Evolutionary conservation across 2,113 vertebrate species (phyloP), one percentile per base, ranked within the genome.

Genomic region (Vireo altiloquus): DNA sequence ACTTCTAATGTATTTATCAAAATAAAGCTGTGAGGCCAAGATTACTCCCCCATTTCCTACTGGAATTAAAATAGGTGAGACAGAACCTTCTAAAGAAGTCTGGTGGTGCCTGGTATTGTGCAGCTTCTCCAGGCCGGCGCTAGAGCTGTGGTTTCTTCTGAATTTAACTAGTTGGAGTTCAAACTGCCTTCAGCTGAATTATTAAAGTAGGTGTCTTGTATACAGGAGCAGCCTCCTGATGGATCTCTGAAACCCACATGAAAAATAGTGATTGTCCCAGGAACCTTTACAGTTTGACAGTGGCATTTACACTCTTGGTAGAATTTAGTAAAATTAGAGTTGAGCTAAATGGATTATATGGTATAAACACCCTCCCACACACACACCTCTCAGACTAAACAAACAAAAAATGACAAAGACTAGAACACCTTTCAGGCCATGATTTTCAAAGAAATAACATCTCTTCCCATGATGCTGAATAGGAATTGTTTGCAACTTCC

Each of bases 111-210:
- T 75, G 57, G 28, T 65, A 13, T 85, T n/a, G 44, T 79, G 87
- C 70, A 92, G 4, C 52, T 78, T 82, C 50, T 54, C 22, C 69
- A 31, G 21, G 56, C n/a, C n/a, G 78, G 31, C 11, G 23, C 59
- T 42, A 31, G 49, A 57, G 6, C 21, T 81, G 87, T 31, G 86
- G 33, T 85, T 97, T 69, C 71, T 87, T 89, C 75, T 95, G 79
- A 96, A 71, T 92, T 96, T 93, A 96, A 89, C 61, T 46, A 92
- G 59, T 11, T 97, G 94, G 89, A 95, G 83, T 89, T 56, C 59
- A 85, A 94, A 61, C 76, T 96, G 30, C 24, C 82, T 72, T 90
- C 54, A 95, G 52, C 14, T 53, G n/a, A 40, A 19, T 63, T 93
- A 89, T 95, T 81, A 65, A 86, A 50, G 11, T 82, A 82, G 60